Percentiles rank a stretch among this genome's conserved stretches.
These are phyloP conservation scores for Petrocephalus microphthalmus DNA, from an alignment of 2,113 vertebrate genomes.

Conservation along the genomic window DNA sequence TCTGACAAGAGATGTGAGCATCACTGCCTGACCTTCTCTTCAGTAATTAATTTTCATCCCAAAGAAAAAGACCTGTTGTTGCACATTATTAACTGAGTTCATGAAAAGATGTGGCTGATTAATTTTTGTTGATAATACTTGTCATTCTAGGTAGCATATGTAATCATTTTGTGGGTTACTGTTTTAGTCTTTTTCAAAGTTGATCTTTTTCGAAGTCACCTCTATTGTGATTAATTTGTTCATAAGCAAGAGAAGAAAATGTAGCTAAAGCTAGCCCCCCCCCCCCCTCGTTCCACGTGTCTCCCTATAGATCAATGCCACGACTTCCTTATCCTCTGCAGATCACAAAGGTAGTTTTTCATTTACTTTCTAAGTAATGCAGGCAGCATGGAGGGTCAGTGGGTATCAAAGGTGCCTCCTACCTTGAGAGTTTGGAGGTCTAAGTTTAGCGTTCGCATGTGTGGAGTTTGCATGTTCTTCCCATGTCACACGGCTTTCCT, in stretches of 20 bases:
- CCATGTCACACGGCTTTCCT: not conserved
- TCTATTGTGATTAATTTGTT: constrained; percentile 77
- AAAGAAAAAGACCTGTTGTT: constrained; percentile 99
- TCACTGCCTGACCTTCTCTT: constrained; percentile 99
- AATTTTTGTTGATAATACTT: constrained; percentile 99
- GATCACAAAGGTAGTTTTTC: not conserved
- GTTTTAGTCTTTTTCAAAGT: constrained; percentile 81
- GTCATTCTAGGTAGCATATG: constrained; percentile 90
- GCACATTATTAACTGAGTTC: constrained; percentile 99
- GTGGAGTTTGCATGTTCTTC: not conserved
- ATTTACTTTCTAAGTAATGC: not conserved
- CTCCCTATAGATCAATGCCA: constrained; percentile 50
- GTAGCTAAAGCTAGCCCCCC: not conserved
- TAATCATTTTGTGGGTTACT: constrained; percentile 99
- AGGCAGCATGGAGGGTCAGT: not conserved
- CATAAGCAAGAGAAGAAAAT: constrained; percentile 48
- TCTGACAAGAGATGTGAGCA: constrained; percentile 99
- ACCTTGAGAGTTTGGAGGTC: not conserved
- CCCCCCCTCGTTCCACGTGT: constrained; percentile 37
- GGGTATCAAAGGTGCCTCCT: not conserved
- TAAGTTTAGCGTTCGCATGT: not conserved
- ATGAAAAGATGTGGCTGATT: constrained; percentile 99
- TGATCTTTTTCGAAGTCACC: constrained; percentile 80
- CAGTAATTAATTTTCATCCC: constrained; percentile 99
- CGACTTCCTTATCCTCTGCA: not conserved